These are phyloP conservation scores for Lochmaea crataegi DNA, from an alignment of 2,888 invertebrate species.

Conservation along the genomic window DNA sequence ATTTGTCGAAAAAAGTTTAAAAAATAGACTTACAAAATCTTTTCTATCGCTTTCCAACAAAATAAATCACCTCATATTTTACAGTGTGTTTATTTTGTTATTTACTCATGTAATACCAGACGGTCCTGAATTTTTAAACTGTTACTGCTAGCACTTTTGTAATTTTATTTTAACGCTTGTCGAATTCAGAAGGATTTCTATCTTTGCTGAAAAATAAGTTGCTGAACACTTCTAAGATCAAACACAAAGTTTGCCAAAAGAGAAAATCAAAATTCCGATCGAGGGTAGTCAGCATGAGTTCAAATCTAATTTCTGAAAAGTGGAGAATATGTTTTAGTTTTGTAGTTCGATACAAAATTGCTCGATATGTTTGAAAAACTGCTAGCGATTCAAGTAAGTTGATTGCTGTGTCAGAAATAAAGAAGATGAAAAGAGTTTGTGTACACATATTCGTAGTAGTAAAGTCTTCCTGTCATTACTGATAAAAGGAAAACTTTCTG, in stretches of 20 bases:
- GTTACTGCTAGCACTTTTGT: conserved; percentile 51
- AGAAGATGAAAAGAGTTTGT: conserved; percentile 5
- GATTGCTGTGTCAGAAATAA: conserved; percentile 23
- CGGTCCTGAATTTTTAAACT: conserved; percentile 45
- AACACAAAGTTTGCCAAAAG: conserved; percentile 41
- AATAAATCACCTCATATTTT: neutral
- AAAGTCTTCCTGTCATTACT: neutral
- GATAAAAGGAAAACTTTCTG: neutral
- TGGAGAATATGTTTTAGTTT: conserved; percentile 31
- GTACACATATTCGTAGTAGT: neutral
- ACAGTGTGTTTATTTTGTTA: neutral
- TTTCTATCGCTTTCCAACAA: neutral
- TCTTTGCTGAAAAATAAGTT: conserved; percentile 41
- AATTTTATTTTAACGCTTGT: conserved; percentile 51
- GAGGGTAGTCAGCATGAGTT: conserved; percentile 40
- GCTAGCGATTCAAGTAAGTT: conserved; percentile 26
- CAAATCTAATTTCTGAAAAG: conserved; percentile 32
- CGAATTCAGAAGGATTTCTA: conserved; percentile 45
- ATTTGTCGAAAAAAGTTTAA: too few species aligned
- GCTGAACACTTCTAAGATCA: conserved; percentile 47
- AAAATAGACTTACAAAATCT: too few species aligned
- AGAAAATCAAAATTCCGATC: conserved; percentile 42
- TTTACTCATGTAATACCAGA: neutral
- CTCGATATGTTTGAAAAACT: conserved; percentile 29
- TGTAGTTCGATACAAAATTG: conserved; percentile 30